These are phyloP conservation scores for Eubasilissa splendida DNA, from an alignment of 2,888 invertebrate genomes.

Conservation along the genomic window DNA sequence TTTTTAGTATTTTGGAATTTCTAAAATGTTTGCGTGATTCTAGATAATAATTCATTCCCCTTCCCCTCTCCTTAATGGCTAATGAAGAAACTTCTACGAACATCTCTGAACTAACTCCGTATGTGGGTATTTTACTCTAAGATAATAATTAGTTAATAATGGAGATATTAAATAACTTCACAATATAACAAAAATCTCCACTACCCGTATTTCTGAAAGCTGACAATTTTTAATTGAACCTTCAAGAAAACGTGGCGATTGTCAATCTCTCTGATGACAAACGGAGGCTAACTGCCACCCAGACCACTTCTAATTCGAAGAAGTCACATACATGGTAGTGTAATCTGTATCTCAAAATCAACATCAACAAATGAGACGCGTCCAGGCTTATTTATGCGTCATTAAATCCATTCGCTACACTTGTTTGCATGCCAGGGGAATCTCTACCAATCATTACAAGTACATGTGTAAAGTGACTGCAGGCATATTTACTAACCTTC, in stretches of 20 bases:
- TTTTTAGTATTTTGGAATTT: too few species aligned
- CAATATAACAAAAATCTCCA: not conserved
- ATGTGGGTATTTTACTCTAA: too few species aligned
- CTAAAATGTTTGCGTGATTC: too few species aligned
- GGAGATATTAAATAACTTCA: not conserved
- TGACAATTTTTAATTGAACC: not conserved
- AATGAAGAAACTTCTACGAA: too few species aligned
- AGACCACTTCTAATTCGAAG: slow-evolving; percentile 24
- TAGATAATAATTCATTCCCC: too few species aligned
- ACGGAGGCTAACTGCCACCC: slow-evolving; percentile 11
- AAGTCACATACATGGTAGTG: slow-evolving; percentile 17
- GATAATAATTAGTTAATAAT: too few species aligned
- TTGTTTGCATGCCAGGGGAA: slow-evolving; percentile 36
- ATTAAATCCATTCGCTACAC: slow-evolving; percentile 40
- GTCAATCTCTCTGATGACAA: not conserved
- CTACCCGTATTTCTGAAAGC: not conserved
- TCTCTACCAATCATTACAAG: too few species aligned
- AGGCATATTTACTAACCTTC: too few species aligned
- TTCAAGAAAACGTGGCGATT: not conserved
- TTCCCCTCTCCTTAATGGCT: too few species aligned
- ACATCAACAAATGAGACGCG: slow-evolving; percentile 37
- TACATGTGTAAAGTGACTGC: too few species aligned
- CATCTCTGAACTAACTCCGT: too few species aligned
- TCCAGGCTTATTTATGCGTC: slow-evolving; percentile 37
- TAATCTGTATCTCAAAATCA: slow-evolving; percentile 40